Evolutionary conservation across 2,797 vertebrate genomes (phyloP), one percentile per base, ranked within the genome.

Genomic region (Thamnophis elegans): DNA sequence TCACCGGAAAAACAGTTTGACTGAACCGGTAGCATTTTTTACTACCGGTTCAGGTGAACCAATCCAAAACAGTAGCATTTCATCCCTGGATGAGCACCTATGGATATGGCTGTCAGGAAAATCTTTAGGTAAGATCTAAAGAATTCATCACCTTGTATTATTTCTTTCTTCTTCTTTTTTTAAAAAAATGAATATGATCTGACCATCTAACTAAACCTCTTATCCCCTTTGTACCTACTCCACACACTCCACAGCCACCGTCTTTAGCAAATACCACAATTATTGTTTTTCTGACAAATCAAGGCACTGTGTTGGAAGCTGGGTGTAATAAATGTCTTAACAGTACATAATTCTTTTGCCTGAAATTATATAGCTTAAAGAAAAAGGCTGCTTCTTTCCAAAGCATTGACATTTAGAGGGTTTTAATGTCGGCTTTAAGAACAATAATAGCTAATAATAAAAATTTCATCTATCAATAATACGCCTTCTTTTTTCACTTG

Each of bases 351-450:
- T 89, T 53, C 0, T 95, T 93, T 93, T 2, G 0, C 0, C 93
- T 85, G 28, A 59, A 92, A 53, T 91, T 93, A 60, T 16, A 89
- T 16, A 89, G 56, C 82, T 92, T 90, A 92, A 93, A 32, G 53
- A 93, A 93, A n/a, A 94, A n/a, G 93, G 94, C 93, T n/a, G 90
- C 58, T 89, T 89, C 90, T 91, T 91, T 0, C 47, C 36, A 89
- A 93, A 94, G 92, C 10, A 10, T 36, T 88, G 54, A 90, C 54
- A 94, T 93, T 95, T 94, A 89, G 8, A 89, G 10, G 5, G 62
- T 32, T 94, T 94, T 91, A 94, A 94, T 93, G 16, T 56, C 88
- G 92, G 12, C n/a, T 92, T 93, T 91, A 94, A 94, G 60, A 92
- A 92, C 91, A 94, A 94, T 87, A 89, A 91, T 86, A 47, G 91